These are phyloP conservation scores for Caenorhabditis doughertyi DNA, from an alignment of 2,888 invertebrate species.

Conservation along the genomic window DNA sequence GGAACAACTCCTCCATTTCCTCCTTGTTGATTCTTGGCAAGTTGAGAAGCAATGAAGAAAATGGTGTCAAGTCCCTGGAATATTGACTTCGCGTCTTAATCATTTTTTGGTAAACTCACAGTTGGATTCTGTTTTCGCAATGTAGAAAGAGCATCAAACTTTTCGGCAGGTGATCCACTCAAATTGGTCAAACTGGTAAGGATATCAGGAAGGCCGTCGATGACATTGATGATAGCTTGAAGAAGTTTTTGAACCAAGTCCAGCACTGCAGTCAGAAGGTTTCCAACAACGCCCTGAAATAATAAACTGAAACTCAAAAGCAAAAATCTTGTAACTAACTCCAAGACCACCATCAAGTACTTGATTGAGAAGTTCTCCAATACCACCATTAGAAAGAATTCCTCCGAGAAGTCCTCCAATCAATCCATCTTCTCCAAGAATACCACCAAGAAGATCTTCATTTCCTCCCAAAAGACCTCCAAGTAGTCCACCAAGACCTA, in stretches of 20 bases:
- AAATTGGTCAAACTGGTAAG: not conserved
- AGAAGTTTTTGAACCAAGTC: not conserved
- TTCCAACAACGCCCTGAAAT: not conserved
- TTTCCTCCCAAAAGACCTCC: not conserved
- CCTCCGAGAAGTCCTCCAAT: slow-evolving; percentile 3
- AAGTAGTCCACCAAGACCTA: not conserved
- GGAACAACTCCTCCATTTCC: too few relatives aligned
- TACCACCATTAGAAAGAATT: not conserved
- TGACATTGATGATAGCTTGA: not conserved
- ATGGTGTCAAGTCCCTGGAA: not conserved
- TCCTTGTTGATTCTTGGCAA: not conserved
- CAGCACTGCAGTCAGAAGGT: not conserved
- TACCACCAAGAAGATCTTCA: too few relatives aligned
- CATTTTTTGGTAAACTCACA: not conserved
- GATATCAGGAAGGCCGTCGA: not conserved
- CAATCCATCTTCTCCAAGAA: too few relatives aligned
- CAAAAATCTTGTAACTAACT: not conserved
- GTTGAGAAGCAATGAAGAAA: not conserved
- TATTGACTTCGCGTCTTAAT: too few relatives aligned
- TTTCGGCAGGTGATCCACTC: not conserved
- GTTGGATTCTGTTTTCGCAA: not conserved
- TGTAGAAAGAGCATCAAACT: not conserved
- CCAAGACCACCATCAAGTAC: not conserved
- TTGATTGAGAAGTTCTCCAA: not conserved
- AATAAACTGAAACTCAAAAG: not conserved